A percentile compares a stretch with the other conserved stretches of the same genome.
Conservation (phyloP, 2,888 invertebrate genomes). For the Tachystola acroxantha region DNA sequence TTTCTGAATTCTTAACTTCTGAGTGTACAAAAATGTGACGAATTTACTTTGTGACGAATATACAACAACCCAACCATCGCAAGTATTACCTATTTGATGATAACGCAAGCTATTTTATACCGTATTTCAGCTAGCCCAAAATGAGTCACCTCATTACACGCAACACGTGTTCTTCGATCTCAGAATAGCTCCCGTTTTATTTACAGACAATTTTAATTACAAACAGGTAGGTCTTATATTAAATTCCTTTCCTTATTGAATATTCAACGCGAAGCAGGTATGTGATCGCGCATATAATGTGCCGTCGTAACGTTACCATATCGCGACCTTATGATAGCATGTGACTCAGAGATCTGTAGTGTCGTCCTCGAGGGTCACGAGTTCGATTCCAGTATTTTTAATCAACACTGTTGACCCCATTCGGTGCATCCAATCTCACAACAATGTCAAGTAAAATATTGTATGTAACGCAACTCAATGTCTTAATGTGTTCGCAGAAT, state of each 20-base stretch:
- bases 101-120: too few relatives aligned
- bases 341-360: slow-evolving; percentile 8
- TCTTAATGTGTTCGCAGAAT: too few relatives aligned
- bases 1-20: too few relatives aligned
- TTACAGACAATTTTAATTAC: background rate
- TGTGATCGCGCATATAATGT: slow-evolving; percentile 12
- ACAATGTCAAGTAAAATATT: background rate
- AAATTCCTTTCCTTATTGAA: slow-evolving; percentile 4
- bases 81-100: too few relatives aligned
- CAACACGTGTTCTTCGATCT: background rate
- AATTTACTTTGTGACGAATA: too few relatives aligned
- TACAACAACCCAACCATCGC: too few relatives aligned
- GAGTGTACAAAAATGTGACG: too few relatives aligned
- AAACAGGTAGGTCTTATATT: too few relatives aligned
- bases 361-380: slow-evolving; percentile 17
- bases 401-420: background rate
- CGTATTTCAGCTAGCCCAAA: too few relatives aligned
- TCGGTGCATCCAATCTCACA: too few relatives aligned
- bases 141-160: too few relatives aligned
- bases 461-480: too few relatives aligned
- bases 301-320: slow-evolving; percentile 13
- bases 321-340: slow-evolving; percentile 13
- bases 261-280: slow-evolving; percentile 7
- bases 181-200: background rate
- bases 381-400: slow-evolving; percentile 13